A percentile compares a stretch with the other conserved stretches of the same genome.
These are phyloP conservation scores for Scomberomorus guttatus DNA, from an alignment of 2,797 vertebrate species.

Conservation along the genomic window DNA sequence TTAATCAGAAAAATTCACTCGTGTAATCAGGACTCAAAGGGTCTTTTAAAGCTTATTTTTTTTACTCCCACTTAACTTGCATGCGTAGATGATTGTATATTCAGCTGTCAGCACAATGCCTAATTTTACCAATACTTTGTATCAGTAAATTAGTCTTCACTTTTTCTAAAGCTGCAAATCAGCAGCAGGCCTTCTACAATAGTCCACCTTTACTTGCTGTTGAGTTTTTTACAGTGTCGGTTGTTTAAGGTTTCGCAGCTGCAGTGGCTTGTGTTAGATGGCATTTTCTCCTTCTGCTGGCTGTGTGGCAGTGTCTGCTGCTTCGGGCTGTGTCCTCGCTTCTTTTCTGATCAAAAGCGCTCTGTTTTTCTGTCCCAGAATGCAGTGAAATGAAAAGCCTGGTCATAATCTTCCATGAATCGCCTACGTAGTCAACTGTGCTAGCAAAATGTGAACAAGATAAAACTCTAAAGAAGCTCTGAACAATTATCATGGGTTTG, in stretches of 20 bases:
- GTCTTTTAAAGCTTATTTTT: not conserved
- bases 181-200: not conserved
- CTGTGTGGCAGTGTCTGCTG: slow-evolving; percentile 23
- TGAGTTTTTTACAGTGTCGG: not conserved
- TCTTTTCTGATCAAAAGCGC: not conserved
- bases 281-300: not conserved
- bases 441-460: not conserved
- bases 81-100: too few relatives aligned
- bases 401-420: slow-evolving; percentile 10
- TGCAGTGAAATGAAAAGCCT: not conserved
- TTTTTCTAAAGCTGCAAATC: not conserved
- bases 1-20: not conserved
- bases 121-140: too few relatives aligned
- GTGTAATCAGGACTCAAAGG: not conserved
- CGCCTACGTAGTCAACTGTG: not conserved
- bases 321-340: slow-evolving; percentile 41
- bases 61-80: not conserved
- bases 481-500: not conserved
- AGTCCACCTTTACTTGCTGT: not conserved
- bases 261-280: slow-evolving; percentile 10
- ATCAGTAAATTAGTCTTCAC: too few relatives aligned
- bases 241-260: not conserved
- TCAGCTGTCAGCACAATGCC: too few relatives aligned
- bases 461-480: not conserved
- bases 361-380: not conserved